phyloP scores from a whole-genome alignment of 2,888 invertebrate genomes.

The Tetranychus piercei region DNA sequence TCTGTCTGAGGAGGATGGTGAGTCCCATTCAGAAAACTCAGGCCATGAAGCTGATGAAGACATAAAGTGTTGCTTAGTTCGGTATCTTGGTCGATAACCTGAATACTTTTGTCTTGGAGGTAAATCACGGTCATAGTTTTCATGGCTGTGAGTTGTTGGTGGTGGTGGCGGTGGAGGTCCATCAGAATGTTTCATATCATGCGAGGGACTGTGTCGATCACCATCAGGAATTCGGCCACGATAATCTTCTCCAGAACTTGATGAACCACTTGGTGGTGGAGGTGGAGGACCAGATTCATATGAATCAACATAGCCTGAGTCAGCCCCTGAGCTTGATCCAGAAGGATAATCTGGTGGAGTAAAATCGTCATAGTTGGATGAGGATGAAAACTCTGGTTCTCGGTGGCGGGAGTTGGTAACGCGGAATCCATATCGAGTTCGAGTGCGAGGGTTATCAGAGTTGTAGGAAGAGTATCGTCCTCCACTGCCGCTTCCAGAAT shows the following conservation, averaged over 20 bases:
- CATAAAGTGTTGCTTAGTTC: background rate
- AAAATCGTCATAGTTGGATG: constrained; percentile 5
- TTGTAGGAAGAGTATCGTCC: background rate
- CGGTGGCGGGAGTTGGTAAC: background rate
- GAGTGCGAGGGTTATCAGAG: background rate
- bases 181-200: background rate
- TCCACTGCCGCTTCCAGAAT: background rate
- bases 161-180: background rate
- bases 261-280: background rate
- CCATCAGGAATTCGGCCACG: background rate
- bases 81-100: background rate
- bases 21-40: background rate
- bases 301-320: background rate
- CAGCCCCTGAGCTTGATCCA: background rate
- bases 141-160: background rate
- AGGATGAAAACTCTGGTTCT: background rate
- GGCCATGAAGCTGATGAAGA: constrained; percentile 1
- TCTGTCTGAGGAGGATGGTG: background rate
- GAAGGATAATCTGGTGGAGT: background rate
- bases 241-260: constrained; percentile 3
- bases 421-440: constrained; percentile 9
- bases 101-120: background rate
- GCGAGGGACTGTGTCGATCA: background rate
- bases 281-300: background rate
- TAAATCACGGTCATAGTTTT: background rate